A percentile compares a stretch with the other conserved stretches of the same genome.
These are phyloP conservation scores for Cydia strobilella DNA, from an alignment of 1,140 invertebrate species.

Conservation along the genomic window DNA sequence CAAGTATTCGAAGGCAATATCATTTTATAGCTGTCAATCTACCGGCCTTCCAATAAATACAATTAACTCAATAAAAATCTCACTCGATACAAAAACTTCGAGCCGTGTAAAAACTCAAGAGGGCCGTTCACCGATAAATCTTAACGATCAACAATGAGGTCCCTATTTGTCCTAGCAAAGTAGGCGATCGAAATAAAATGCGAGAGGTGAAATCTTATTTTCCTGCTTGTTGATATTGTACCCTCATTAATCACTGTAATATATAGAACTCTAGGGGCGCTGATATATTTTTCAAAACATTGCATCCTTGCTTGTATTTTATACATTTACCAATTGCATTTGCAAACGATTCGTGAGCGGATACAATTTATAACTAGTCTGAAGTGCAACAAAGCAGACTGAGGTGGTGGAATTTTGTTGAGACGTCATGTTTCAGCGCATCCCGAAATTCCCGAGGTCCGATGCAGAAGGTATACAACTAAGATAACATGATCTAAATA, in stretches of 20 bases:
- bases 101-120: background rate
- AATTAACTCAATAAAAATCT: constrained; percentile 4
- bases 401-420: background rate
- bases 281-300: background rate
- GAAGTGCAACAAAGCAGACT: background rate
- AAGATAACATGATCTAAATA: background rate
- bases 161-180: constrained; percentile 3
- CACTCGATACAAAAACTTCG: background rate
- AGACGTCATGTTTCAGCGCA: background rate
- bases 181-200: background rate
- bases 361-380: background rate
- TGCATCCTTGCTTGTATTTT: background rate
- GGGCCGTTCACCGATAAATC: constrained; percentile 3
- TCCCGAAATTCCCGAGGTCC: no score
- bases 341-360: background rate
- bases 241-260: background rate
- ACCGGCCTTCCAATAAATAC: background rate
- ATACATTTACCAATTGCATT: background rate
- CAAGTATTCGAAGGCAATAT: background rate
- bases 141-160: constrained; percentile 9
- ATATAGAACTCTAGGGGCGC: background rate
- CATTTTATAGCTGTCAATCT: constrained; percentile 5
- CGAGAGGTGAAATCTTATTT: background rate
- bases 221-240: background rate
- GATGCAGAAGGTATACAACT: no score